These are phyloP conservation scores for Smutsia gigantea DNA, from an alignment of 2,797 vertebrate genomes.

Conservation along the genomic window DNA sequence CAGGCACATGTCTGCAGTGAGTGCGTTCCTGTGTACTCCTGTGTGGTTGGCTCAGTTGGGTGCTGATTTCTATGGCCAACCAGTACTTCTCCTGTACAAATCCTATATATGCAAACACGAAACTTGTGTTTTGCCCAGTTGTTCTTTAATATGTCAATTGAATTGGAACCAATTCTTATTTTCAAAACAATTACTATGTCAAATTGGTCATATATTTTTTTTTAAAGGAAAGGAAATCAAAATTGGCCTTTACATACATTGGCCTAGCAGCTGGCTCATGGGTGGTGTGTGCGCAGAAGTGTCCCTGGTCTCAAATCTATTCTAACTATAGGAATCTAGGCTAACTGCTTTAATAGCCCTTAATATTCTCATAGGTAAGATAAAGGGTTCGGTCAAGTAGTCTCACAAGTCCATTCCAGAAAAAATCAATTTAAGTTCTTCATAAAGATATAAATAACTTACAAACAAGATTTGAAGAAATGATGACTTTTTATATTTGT, in stretches of 20 bases:
- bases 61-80: background rate
- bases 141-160: background rate
- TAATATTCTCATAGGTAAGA: background rate
- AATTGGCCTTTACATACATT: background rate
- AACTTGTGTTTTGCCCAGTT: background rate
- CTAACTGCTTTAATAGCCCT: background rate
- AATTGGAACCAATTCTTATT: background rate
- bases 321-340: background rate
- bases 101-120: background rate
- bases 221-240: constrained; percentile 39
- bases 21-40: background rate
- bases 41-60: background rate
- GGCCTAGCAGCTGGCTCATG: background rate
- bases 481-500: background rate
- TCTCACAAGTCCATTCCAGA: background rate
- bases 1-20: background rate
- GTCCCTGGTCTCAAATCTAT: background rate
- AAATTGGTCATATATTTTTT: constrained; percentile 2
- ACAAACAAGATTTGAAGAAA: background rate
- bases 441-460: background rate
- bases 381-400: background rate
- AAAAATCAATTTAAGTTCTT: constrained; percentile 50
- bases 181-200: constrained; percentile 8
- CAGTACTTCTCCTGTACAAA: background rate
- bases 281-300: background rate